Base-by-base conservation (phyloP, 2,113 vertebrate species). In the Nothoprocta pentlandii region DNA sequence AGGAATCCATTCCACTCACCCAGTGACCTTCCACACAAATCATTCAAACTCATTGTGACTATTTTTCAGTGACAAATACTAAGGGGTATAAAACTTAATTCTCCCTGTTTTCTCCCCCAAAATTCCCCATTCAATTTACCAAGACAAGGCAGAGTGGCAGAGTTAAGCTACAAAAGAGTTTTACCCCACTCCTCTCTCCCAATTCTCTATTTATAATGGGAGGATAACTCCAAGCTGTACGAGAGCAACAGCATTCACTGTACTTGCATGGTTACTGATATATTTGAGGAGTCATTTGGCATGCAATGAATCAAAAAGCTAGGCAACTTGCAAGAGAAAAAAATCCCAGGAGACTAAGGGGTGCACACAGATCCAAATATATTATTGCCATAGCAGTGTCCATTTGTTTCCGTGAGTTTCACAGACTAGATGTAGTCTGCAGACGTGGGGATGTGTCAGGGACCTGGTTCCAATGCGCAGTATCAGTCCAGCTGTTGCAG, bases 391-490 rank as follows among this genome's bases (percentile, higher is more conserved):
- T 56, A 67, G 32, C 51, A 71, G 25, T 12, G 61, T 20, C 53
- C 4, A 1, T 59, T 85, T 70, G 46, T 58, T 80, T 70, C 70
- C 64, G 71, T 51, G 76, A 44, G 53, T 70, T 71, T 44, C 80
- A 80, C 30, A 90, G 84, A 64, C 81, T 87, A 61, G 63, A 89
- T 73, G 61, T 59, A 84, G 68, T 49, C 53, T 77, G 85, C 56
- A 85, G 39, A 94, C 71, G 39, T 95, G 85, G 73, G 90, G 90
- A 21, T 1, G n/a, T 68, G 77, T 75, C 93, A 86, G 88, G 53
- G 88, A 81, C 90, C 47, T 21, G 81, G 66, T 5, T 32, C 49
- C 56, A 88, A 39, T 22, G 87, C 23, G 67, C 46, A 79, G 73
- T 67, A 92, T 56, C 86, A 86, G 80, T 42, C 74, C 70, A 69